Evolutionary conservation across 2,113 vertebrate genomes (phyloP).

Genomic region (Recurvirostra avosetta): DNA sequence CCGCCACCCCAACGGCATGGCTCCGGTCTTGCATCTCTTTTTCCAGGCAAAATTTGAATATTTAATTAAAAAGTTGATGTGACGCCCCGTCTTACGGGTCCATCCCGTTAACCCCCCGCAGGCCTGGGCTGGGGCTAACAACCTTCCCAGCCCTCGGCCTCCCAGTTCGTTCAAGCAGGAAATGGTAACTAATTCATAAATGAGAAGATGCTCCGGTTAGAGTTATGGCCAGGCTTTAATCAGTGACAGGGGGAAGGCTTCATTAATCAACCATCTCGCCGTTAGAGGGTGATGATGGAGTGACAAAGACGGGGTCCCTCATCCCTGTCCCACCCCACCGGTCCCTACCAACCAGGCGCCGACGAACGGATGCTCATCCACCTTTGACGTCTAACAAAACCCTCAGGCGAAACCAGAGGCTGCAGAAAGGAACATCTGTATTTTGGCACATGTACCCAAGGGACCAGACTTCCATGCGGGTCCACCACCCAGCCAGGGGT

Average conservation of each 20-base stretch:
- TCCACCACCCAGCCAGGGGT: fast-evolving
- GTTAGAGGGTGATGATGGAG: not conserved
- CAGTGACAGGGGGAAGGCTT: not conserved
- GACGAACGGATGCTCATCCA: not conserved
- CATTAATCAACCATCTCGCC: not conserved
- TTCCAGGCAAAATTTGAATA: not conserved
- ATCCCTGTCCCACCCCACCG: not conserved
- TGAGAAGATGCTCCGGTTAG: not conserved
- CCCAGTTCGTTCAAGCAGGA: not conserved
- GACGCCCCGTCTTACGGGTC: not conserved
- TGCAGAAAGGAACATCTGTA: not conserved
- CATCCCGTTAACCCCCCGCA: not conserved
- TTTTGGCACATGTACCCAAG: not conserved
- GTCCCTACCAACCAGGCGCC: not conserved
- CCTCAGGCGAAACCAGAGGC: not conserved
- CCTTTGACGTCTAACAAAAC: not conserved
- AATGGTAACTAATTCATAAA: not conserved
- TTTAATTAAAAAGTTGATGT: not conserved
- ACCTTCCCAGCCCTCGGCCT: not conserved
- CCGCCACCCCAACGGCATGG: not conserved
- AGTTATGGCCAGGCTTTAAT: not conserved
- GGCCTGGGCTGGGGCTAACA: not conserved
- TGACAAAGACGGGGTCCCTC: not conserved
- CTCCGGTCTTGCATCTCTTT: not conserved
- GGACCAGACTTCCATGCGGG: not conserved